A percentile compares a stretch with the other conserved stretches of the same genome.
Conservation (phyloP, 2,797 vertebrate genomes). For the Enteromius unitaeniatus region DNA sequence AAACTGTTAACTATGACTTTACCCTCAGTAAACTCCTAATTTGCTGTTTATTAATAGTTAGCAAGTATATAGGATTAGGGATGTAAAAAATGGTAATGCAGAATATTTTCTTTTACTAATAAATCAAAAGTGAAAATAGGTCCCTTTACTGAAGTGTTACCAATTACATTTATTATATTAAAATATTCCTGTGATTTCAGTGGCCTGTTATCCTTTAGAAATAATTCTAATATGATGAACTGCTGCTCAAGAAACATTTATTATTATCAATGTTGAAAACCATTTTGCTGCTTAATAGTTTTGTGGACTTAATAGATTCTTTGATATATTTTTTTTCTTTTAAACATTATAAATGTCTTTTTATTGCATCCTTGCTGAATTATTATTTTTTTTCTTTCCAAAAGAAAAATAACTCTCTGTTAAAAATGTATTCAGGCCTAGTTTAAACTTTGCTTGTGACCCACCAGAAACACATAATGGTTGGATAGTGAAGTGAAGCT, state of each 20-base stretch:
- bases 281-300: neutral
- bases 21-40: neutral
- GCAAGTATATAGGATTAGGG: neutral
- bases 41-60: neutral
- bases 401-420: neutral
- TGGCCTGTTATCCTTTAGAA: neutral
- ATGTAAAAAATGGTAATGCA: neutral
- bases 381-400: neutral
- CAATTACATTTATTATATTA: neutral
- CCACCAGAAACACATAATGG: neutral
- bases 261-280: neutral
- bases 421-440: neutral
- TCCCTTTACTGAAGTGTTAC: neutral
- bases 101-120: neutral
- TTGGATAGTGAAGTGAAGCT: slow-evolving; percentile 18
- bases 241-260: neutral
- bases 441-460: neutral
- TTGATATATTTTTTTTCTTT: neutral
- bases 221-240: neutral
- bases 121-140: neutral
- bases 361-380: neutral
- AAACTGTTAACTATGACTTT: neutral
- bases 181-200: neutral
- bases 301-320: neutral
- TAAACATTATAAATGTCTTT: neutral